Evolutionary conservation across 2,797 vertebrate species (phyloP).

Genomic region (Balearica regulorum): DNA sequence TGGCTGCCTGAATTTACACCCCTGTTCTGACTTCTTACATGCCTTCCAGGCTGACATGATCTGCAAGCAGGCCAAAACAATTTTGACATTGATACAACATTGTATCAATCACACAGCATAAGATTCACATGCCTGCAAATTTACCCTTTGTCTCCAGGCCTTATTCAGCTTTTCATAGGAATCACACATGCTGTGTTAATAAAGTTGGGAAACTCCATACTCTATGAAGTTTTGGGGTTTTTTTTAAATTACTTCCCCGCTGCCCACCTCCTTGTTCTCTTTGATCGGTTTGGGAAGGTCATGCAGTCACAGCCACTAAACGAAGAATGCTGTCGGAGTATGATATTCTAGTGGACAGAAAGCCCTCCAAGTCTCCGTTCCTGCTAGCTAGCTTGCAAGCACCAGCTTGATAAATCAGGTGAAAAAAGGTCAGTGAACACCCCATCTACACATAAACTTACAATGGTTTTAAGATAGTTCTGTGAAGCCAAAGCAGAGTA

Average conservation of each 20-base stretch:
- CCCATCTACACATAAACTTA: background rate
- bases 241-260: background rate
- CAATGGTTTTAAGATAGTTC: background rate
- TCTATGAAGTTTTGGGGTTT: background rate
- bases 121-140: background rate
- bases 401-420: background rate
- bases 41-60: background rate
- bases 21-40: background rate
- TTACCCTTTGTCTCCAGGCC: background rate
- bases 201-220: background rate
- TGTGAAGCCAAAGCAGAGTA: background rate
- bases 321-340: accelerated
- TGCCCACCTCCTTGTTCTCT: background rate
- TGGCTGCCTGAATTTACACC: background rate
- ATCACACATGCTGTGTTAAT: background rate
- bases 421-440: background rate
- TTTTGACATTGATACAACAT: background rate
- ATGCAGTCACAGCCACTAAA: background rate
- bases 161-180: background rate
- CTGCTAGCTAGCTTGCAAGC: background rate
- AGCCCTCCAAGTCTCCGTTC: background rate
- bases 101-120: background rate
- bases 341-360: background rate
- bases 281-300: background rate
- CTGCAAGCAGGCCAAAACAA: background rate